These are phyloP conservation scores for Yponomeuta evonymella DNA, from an alignment of 2,888 invertebrate species.

Conservation along the genomic window DNA sequence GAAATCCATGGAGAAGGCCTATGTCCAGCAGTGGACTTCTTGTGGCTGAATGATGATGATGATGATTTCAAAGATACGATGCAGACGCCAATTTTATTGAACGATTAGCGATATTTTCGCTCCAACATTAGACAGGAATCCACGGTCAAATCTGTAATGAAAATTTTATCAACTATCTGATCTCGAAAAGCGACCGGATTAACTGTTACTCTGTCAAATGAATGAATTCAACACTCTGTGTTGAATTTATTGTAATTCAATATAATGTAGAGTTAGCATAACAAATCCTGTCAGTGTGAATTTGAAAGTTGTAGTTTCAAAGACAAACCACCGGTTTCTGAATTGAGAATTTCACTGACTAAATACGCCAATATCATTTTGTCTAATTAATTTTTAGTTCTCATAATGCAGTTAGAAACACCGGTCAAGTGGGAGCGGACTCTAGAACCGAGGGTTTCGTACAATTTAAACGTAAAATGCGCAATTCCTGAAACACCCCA, in stretches of 20 bases:
- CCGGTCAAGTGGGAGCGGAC: too few relatives aligned
- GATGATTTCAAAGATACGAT: background rate
- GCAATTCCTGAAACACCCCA: too few relatives aligned
- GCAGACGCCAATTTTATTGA: background rate
- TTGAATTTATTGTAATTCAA: background rate
- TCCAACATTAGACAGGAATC: background rate
- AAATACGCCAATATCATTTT: too few relatives aligned
- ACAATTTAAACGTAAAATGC: too few relatives aligned
- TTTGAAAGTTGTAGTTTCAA: too few relatives aligned
- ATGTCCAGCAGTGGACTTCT: too few relatives aligned
- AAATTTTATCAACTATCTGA: background rate
- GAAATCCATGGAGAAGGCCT: too few relatives aligned
- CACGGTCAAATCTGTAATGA: background rate
- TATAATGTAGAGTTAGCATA: background rate
- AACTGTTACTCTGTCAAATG: background rate
- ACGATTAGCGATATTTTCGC: background rate
- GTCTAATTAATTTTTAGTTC: too few relatives aligned
- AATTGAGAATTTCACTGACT: background rate
- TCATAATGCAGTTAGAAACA: too few relatives aligned
- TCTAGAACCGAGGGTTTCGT: too few relatives aligned
- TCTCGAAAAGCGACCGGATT: background rate
- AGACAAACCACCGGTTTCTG: background rate
- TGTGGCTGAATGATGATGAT: too few relatives aligned
- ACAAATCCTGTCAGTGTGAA: background rate
- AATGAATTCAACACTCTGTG: background rate